Evolutionary conservation across 2,888 invertebrate species (phyloP), one percentile per base, ranked within the genome.

Genomic region (Limnephilus lunatus): DNA sequence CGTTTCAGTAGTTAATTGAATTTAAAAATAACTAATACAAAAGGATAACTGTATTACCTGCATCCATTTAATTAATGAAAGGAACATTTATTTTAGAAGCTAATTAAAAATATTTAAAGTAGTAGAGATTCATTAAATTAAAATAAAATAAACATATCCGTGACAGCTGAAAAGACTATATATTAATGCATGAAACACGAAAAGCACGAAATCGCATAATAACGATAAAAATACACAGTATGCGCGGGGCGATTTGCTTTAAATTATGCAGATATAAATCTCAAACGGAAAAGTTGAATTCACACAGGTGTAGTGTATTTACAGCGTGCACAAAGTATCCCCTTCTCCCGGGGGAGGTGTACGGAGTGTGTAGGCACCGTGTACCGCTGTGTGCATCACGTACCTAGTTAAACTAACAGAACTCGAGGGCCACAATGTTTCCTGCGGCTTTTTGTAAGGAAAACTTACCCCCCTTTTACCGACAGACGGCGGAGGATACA

Each of bases 331-430:
- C 25, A 35, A 44, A 86, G 85, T n/a, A 86, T 44, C 39, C 48
- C 44, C 85, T 15, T 14, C n/a, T 86, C 85, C n/a, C 85, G n/a
- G 85, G 44, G 85, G 85, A 83, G 19, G 83, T 83, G 83, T 35
- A 35, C 35, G 35, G 19, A 68, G 68, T 68, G 25, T 9, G 68
- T 68, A 68, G 68, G 68, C 68, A n/a, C 68, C 68, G 68, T 68
- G 68, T 68, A 68, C 19, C 15, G 15, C 68, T 68, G 68, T 68
- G 68, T 68, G 68, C 25, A n/a, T 25, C 25, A n/a, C 68, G 87
- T 87, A 32, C 35, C 25, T 35, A 9, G 88, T 81, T 89, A 89
- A 89, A 89, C 88, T 89, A 89, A 89, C 88, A 80, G 39, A 89
- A 68, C 88, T 35, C 48, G 53, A 87, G 80, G 68, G 88, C 80